Conservation (phyloP, 2,888 invertebrate genomes). For the Tachina fera region DNA sequence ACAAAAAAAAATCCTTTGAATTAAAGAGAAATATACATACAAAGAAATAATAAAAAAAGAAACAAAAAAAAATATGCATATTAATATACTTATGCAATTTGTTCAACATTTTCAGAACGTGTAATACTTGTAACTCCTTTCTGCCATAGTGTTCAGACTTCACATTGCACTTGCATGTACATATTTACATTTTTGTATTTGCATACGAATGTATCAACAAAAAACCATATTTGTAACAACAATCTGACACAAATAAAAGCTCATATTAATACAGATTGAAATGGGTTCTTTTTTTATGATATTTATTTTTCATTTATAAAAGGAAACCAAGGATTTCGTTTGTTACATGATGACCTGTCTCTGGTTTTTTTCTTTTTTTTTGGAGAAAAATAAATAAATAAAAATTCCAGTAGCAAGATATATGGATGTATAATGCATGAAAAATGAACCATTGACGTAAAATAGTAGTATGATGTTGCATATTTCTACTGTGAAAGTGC, state of each 20-base stretch:
- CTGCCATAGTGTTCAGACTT: neutral
- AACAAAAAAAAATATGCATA: conserved; percentile 28
- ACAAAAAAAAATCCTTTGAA: neutral
- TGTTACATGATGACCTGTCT: conserved; percentile 49
- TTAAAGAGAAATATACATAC: neutral
- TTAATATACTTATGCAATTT: conserved; percentile 55
- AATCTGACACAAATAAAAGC: conserved; percentile 33
- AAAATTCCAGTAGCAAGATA: conserved; percentile 14
- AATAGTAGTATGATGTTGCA: conserved; percentile 18
- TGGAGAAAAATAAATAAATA: conserved; percentile 13
- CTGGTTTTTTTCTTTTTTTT: conserved; percentile 1
- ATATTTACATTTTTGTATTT: conserved; percentile 23
- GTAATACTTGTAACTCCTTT: conserved; percentile 33
- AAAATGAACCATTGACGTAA: conserved; percentile 37
- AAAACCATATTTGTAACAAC: conserved; percentile 7
- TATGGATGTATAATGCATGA: conserved; percentile 29
- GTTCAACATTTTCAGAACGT: conserved; percentile 46
- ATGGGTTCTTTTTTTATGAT: conserved; percentile 21
- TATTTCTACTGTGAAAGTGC: neutral
- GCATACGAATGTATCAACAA: neutral
- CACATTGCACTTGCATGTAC: neutral
- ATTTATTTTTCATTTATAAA: conserved; percentile 44
- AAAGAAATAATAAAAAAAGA: neutral
- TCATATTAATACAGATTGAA: conserved; percentile 44
- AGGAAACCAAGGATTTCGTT: conserved; percentile 48